These are phyloP conservation scores for Trissoscelio sp. DNA, from an alignment of 2,888 invertebrate genomes.

Conservation along the genomic window DNA sequence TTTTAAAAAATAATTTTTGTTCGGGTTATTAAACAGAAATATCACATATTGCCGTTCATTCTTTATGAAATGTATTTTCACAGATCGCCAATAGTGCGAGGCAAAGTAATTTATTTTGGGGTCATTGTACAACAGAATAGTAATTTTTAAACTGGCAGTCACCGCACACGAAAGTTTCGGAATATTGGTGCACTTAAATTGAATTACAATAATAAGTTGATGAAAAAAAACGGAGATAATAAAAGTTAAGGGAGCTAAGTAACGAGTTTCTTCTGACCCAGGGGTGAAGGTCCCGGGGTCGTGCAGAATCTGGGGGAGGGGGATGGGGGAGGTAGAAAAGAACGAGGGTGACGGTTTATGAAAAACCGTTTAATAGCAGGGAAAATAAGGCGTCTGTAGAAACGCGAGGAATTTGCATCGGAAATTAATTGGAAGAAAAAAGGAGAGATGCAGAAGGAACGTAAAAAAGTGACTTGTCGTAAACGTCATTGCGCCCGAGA, in stretches of 20 bases:
- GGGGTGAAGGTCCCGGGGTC: constrained; percentile 2
- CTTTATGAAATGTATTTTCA: neutral
- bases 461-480: constrained; percentile 18
- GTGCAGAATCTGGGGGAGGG: neutral
- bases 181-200: constrained; percentile 21
- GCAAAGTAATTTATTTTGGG: constrained; percentile 8
- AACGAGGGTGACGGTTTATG: neutral
- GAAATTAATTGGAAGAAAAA: constrained; percentile 38
- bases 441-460: neutral
- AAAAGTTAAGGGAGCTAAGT: constrained; percentile 29
- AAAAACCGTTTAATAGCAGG: constrained; percentile 28
- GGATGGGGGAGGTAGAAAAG: no score
- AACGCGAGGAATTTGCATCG: constrained; percentile 13
- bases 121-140: constrained; percentile 1
- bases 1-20: no score
- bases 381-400: constrained; percentile 13
- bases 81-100: neutral
- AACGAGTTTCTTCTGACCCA: constrained; percentile 28
- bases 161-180: neutral
- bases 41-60: neutral
- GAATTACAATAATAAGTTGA: constrained; percentile 36
- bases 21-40: neutral
- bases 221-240: constrained; percentile 21
- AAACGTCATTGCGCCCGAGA: constrained; percentile 20
- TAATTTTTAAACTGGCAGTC: constrained; percentile 11